These are phyloP conservation scores for Trichonephila clavipes DNA, from an alignment of 1,140 invertebrate species.

Conservation along the genomic window DNA sequence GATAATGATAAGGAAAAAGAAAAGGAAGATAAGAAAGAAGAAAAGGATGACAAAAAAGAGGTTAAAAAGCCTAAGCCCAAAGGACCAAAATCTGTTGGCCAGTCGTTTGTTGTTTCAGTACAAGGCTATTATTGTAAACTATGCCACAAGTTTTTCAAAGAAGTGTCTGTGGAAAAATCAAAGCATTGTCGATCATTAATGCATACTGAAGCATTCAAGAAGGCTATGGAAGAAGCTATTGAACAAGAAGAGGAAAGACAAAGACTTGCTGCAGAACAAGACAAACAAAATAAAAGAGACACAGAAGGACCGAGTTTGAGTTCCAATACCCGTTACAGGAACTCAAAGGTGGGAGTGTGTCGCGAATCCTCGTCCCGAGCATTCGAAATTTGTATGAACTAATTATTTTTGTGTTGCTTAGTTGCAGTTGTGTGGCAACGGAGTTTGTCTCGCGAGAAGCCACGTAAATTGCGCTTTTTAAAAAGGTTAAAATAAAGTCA, in stretches of 20 bases:
- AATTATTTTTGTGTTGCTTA: too few species aligned
- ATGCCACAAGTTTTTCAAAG: constrained; percentile 75
- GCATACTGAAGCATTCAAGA: constrained; percentile 68
- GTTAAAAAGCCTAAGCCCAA: constrained; percentile 59
- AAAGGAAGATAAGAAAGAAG: constrained; percentile 65
- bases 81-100: constrained; percentile 66
- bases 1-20: constrained; percentile 77
- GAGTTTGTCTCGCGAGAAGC: too few species aligned
- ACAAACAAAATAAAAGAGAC: constrained; percentile 78
- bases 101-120: constrained; percentile 71
- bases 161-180: constrained; percentile 69
- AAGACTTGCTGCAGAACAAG: constrained; percentile 70
- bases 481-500: too few species aligned
- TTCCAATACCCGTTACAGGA: too few species aligned
- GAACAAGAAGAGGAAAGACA: constrained; percentile 73
- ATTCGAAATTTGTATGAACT: too few species aligned
- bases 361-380: too few species aligned
- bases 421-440: too few species aligned
- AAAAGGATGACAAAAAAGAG: constrained; percentile 65
- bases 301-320: too few species aligned
- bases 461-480: too few species aligned
- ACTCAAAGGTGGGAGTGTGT: too few species aligned
- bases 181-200: constrained; percentile 71
- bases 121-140: constrained; percentile 76
- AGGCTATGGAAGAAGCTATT: constrained; percentile 65